Evolutionary conservation across 2,113 vertebrate species (phyloP).

Genomic region (Probosciger aterrimus): DNA sequence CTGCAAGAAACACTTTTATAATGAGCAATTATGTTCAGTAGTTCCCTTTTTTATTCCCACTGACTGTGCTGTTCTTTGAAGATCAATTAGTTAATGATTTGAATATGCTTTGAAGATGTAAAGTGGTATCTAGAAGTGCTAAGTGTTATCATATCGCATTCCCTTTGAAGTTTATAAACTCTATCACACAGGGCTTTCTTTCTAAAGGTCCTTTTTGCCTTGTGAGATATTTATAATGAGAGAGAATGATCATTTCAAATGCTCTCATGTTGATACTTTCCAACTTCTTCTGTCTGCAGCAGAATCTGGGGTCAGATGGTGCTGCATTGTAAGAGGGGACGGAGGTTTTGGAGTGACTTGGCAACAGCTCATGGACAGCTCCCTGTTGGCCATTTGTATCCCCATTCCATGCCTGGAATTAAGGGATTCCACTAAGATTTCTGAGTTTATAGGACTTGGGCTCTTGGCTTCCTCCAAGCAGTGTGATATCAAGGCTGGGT

Average conservation of each 20-base stretch:
- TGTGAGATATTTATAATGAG: constrained; percentile 54
- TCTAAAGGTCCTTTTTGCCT: constrained; percentile 63
- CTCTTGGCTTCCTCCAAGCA: background rate
- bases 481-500: background rate
- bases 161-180: constrained; percentile 67
- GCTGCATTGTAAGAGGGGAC: background rate
- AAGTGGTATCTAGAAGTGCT: constrained; percentile 60
- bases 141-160: constrained; percentile 58
- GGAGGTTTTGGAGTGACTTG: background rate
- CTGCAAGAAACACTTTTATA: constrained; percentile 14
- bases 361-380: background rate
- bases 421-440: background rate
- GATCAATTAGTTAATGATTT: constrained; percentile 71
- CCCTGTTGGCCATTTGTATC: background rate
- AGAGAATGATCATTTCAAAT: background rate
- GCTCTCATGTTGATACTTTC: background rate
- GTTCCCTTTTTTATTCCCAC: background rate
- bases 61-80: constrained; percentile 56
- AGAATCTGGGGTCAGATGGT: background rate
- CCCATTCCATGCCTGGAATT: background rate
- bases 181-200: constrained; percentile 28
- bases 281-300: background rate
- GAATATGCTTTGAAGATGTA: constrained; percentile 52
- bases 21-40: constrained; percentile 47
- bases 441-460: background rate